Conservation (phyloP, 92 coral and sea anemone species). For the Zoanthus solanderi region DNA sequence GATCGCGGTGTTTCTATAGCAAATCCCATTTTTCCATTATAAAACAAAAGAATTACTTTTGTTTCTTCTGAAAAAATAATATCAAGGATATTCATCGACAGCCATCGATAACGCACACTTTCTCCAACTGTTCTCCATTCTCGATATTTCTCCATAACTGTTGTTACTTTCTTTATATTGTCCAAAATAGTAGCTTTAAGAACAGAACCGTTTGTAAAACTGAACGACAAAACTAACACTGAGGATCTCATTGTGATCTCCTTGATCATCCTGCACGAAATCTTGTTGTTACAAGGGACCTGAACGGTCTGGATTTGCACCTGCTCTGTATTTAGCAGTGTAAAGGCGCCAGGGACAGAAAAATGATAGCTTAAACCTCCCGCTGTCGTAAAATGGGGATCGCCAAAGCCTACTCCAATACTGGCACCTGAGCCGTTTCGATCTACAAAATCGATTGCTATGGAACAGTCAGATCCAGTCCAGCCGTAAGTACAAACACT, state of each 20-base stretch:
- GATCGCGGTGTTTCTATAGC: slow-evolving; percentile 61
- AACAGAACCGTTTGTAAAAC: background rate
- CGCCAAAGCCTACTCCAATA: slow-evolving; percentile 63
- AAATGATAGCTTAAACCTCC: slow-evolving; percentile 63
- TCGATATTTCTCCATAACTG: slow-evolving; percentile 9
- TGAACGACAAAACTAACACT: slow-evolving; percentile 9
- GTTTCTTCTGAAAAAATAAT: slow-evolving; percentile 38
- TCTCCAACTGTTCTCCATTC: slow-evolving; percentile 63
- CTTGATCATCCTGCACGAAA: slow-evolving; percentile 55
- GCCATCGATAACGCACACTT: slow-evolving; percentile 68
- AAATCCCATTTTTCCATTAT: slow-evolving; percentile 63
- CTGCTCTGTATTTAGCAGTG: slow-evolving; percentile 34
- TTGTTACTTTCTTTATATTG: background rate
- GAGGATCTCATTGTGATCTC: slow-evolving; percentile 53
- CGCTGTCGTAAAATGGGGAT: slow-evolving; percentile 67
- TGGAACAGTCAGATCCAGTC: slow-evolving; percentile 64
- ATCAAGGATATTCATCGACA: slow-evolving; percentile 59
- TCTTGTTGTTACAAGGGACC: slow-evolving; percentile 65
- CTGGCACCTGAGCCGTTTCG: slow-evolving; percentile 47
- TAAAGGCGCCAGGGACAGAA: slow-evolving; percentile 68
- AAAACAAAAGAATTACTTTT: slow-evolving; percentile 52
- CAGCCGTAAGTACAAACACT: slow-evolving; percentile 68
- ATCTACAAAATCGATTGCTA: slow-evolving; percentile 42
- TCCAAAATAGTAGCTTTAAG: slow-evolving; percentile 31
- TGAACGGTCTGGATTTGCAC: slow-evolving; percentile 54